Base-by-base conservation (phyloP, 2,888 invertebrate genomes). In the Nomada ferruginata region DNA sequence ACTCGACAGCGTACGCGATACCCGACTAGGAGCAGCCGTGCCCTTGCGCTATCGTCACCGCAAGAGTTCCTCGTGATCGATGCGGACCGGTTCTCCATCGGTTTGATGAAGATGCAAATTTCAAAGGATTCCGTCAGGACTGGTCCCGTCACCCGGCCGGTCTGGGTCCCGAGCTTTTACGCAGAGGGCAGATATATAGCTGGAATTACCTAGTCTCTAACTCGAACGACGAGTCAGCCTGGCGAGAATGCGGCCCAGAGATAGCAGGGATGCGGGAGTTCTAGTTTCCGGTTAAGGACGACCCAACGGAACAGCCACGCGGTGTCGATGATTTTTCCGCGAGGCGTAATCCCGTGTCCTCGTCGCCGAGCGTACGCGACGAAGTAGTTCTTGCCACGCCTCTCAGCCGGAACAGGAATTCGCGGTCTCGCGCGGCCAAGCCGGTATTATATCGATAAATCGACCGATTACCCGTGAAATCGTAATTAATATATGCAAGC, bases 401-500 rank as follows among this genome's bases (percentile, higher is more conserved):
- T 70, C 63, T 57, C 63, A 23, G 13, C 36, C 7, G 9, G 36
- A 36, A 7, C 36, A 1, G 36, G 36, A 18, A 50, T 18, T 50
- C 20, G 20, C 69, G 20, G 36, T 36, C 36, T 36, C 36, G 36
- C 36, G 7, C 20, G 23, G 5, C 52, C 47, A 20, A 29, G 69
- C 73, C 69, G 53, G 65, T 79, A 36, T 36, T 70, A 66, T 76
- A 57, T 65, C 85, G 84, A 87, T 88, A 88, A 90, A 90, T 89
- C 70, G 85, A 78, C 85, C 87, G 86, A 89, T 90, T 87, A 87
- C 86, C 83, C 80, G 73, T 72, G 74, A 77, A 86, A 87, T 84
- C 83, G 85, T 89, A 89, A 90, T 90, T 90, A 90, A 89, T 89
- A 88, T 81, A 26, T 53, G 26, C 20, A 61, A 70, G 52, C 79